phyloP scores from a whole-genome alignment of 37 sponge, comb jelly and placozoan genomes.

The Cladorhizidae sp. region DNA sequence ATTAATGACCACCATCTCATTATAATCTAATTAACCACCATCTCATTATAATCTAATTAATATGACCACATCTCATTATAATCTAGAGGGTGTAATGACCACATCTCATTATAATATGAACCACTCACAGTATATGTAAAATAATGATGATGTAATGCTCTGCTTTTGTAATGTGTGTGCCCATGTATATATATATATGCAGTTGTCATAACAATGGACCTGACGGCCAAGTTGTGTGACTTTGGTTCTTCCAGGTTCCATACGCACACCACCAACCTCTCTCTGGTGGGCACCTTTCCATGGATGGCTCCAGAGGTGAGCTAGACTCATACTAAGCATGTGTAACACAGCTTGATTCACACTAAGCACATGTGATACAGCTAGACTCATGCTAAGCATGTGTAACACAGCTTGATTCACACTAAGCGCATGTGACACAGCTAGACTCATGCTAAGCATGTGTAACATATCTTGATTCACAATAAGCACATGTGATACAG shows the following conservation, averaged over 20 bases:
- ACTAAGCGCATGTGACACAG: too few relatives aligned
- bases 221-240: conserved; percentile 83
- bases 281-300: conserved; percentile 90
- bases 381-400: neutral
- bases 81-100: too few relatives aligned
- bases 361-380: too few relatives aligned
- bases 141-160: neutral
- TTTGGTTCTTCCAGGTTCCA: conserved; percentile 94
- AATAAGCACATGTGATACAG: too few relatives aligned
- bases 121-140: neutral
- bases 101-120: too few relatives aligned
- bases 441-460: too few relatives aligned
- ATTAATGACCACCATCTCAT: too few relatives aligned
- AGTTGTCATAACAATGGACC: conserved; percentile 82
- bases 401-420: neutral
- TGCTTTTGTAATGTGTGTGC: neutral
- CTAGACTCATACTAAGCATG: neutral
- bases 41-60: too few relatives aligned
- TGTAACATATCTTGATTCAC: too few relatives aligned
- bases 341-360: neutral
- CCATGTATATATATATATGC: conserved; percentile 6
- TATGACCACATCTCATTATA: too few relatives aligned
- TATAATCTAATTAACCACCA: too few relatives aligned
- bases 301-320: conserved; percentile 96
- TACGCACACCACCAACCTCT: conserved; percentile 76